phyloP scores from a whole-genome alignment of 2,888 invertebrate species.

The Erebia epiphron region DNA sequence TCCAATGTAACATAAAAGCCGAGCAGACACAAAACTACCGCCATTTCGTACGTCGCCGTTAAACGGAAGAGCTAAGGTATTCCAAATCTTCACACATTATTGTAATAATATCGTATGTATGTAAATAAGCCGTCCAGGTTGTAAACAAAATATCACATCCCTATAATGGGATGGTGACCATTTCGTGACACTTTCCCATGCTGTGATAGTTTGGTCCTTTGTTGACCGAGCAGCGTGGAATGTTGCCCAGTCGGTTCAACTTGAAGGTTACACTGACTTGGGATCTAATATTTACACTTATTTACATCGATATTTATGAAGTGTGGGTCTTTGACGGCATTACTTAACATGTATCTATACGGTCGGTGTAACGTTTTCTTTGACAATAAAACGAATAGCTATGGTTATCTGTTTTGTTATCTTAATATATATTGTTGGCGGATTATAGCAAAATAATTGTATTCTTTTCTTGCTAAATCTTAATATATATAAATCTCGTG shows the following conservation, averaged over 20 bases:
- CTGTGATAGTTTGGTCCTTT: conserved; percentile 40
- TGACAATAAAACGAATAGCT: neutral
- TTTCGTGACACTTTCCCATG: conserved; percentile 42
- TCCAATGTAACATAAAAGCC: neutral
- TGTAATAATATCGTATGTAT: conserved; percentile 1
- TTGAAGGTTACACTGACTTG: conserved; percentile 37
- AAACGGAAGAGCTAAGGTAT: neutral
- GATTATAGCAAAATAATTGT: too few species aligned
- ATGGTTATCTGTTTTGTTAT: neutral
- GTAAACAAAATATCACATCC: conserved; percentile 46
- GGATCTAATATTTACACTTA: conserved; percentile 37
- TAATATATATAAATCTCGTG: too few species aligned
- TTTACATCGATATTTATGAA: conserved; percentile 38
- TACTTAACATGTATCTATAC: neutral
- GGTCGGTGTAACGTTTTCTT: neutral
- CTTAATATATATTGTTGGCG: too few species aligned
- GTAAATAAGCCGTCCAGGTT: conserved; percentile 25
- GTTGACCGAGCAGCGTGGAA: conserved; percentile 41
- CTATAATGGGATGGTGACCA: conserved; percentile 51
- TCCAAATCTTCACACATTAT: conserved; percentile 2
- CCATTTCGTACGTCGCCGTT: neutral
- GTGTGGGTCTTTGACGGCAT: conserved; percentile 35
- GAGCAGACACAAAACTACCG: neutral
- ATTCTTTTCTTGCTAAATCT: too few species aligned
- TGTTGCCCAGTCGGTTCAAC: conserved; percentile 37